Evolutionary conservation across 2,113 vertebrate species (phyloP), one percentile per base, ranked within the genome.

Genomic region (Corythaixoides concolor): DNA sequence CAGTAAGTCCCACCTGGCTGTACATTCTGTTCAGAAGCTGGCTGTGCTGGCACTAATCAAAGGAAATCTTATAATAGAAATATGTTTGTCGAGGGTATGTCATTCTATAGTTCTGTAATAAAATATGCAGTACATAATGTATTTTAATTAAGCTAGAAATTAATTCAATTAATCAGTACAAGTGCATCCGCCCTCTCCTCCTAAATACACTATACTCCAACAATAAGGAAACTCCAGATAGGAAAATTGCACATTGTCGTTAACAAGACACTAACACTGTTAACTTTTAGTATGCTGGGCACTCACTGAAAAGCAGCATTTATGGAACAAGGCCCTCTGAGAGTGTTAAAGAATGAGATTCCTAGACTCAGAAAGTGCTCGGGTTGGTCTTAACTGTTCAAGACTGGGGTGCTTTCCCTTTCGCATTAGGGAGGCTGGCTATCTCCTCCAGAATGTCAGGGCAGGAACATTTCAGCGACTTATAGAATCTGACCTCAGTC

Each of bases 71-170:
- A 39, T 64, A 64, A 73, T 6, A 89, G 76, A 84, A 95, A 58
- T 3, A 2, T 75, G 30, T 88, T 93, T 88, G 45, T 83, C 64
- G 73, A 91, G 86, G 56, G 56, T 73, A 86, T 63, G 59, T 47
- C 50, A 52, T 89, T 90, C 80, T 81, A 55, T 63, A 74, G 28
- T 37, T 89, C 74, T 84, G 59, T 89, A 76, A 83, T 89, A 93
- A 95, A 93, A 89, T 80, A 80, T 22, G 55, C 74, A 74, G 60
- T 85, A 77, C 69, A 35, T 63, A 66, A 89, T 72, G 52, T 77
- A 78, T 95, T 95, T 89, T 89, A 95, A 92, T 95, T 90, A 92
- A 92, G 80, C n/a, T 0, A 7, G 94, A 95, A 95, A 90, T 96
- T 79, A 93, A 88, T 93, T 94, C 39, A 76, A 62, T 95, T 95